Evolutionary conservation across 1,140 invertebrate species (phyloP).

Genomic region (Tetragnatha versicolor): DNA sequence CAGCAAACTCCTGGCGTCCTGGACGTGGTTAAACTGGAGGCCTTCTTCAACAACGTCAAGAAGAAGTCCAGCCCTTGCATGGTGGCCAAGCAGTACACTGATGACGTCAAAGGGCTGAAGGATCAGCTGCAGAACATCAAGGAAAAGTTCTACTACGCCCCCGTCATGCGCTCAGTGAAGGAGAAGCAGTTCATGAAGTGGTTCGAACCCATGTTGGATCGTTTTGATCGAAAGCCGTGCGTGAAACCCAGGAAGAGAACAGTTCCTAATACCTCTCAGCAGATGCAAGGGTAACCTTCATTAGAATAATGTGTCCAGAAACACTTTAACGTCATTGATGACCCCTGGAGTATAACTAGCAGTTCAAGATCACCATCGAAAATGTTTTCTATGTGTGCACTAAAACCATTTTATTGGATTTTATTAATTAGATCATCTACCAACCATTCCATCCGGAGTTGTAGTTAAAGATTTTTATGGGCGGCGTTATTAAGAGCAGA

Average conservation of each 20-base stretch:
- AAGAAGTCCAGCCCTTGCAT: conserved; percentile 8
- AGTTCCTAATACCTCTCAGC: too few species aligned
- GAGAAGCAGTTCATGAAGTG: conserved; percentile 24
- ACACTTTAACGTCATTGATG: too few species aligned
- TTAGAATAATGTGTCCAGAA: too few species aligned
- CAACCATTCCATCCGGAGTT: too few species aligned
- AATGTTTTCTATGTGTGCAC: too few species aligned
- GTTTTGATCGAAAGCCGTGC: neutral
- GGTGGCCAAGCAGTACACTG: neutral
- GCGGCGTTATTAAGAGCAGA: too few species aligned
- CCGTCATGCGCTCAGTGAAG: neutral
- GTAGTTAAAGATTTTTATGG: too few species aligned
- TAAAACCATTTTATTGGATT: too few species aligned
- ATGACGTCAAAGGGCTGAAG: neutral
- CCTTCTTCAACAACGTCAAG: conserved; percentile 27
- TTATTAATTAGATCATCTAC: too few species aligned
- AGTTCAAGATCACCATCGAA: too few species aligned
- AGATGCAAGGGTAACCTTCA: too few species aligned
- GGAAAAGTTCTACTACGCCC: neutral
- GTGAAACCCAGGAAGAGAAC: neutral
- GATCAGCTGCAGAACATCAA: neutral
- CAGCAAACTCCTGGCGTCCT: neutral
- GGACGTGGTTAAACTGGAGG: neutral
- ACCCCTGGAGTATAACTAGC: too few species aligned
- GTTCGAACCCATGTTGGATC: neutral